These are phyloP conservation scores for Drosophila orosa DNA, from an alignment of 1,140 invertebrate species.

Conservation along the genomic window DNA sequence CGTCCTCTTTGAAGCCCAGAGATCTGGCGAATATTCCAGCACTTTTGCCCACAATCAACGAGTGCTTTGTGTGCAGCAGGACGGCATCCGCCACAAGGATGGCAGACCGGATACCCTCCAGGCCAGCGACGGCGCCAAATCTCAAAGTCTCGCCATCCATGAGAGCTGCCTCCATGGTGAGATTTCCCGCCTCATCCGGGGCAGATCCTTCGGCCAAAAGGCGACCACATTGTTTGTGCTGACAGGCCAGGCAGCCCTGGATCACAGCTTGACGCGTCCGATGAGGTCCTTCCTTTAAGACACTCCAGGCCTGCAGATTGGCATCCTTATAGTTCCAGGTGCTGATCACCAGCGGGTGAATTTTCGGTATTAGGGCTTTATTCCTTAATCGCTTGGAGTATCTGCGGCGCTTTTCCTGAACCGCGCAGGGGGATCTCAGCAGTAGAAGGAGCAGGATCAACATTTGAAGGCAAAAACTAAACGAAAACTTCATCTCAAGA, in stretches of 20 bases:
- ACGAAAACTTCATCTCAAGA: conserved; percentile 9
- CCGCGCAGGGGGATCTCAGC: background rate
- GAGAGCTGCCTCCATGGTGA: conserved; percentile 23
- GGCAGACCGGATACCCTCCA: conserved; percentile 8
- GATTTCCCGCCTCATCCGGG: conserved; percentile 9
- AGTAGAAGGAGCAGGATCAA: conserved; percentile 16
- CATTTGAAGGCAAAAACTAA: background rate
- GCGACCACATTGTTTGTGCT: conserved; percentile 18
- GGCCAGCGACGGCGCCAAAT: conserved; percentile 18
- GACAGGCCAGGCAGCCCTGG: conserved; percentile 32
- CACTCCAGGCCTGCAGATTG: conserved; percentile 37
- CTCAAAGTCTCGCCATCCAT: conserved; percentile 16
- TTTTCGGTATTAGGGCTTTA: background rate
- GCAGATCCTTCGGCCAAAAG: conserved; percentile 7
- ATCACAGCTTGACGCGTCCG: conserved; percentile 32
- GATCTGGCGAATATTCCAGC: conserved; percentile 13
- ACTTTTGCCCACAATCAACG: conserved; percentile 10
- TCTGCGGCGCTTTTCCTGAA: background rate
- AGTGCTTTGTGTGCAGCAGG: conserved; percentile 6
- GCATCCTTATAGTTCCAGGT: conserved; percentile 44
- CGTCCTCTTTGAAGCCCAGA: conserved; percentile 11
- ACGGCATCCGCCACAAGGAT: conserved; percentile 28
- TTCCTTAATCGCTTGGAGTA: background rate
- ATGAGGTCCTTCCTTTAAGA: background rate
- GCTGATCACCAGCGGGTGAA: conserved; percentile 20